These are phyloP conservation scores for Nyctereutes procyonoides DNA, from an alignment of 2,113 vertebrate species.

Conservation along the genomic window DNA sequence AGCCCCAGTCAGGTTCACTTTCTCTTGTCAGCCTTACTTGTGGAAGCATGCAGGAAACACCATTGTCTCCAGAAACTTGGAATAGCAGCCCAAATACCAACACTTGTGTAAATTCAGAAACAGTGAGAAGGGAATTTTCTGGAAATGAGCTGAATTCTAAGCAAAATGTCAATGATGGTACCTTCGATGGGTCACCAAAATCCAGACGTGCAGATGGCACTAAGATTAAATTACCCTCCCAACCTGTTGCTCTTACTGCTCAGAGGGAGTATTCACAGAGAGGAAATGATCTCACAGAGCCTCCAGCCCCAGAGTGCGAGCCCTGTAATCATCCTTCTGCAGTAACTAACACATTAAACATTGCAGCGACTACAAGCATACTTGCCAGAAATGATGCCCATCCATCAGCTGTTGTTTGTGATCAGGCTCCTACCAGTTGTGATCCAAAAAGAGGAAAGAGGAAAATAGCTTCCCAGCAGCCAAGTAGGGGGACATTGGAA, in stretches of 20 bases:
- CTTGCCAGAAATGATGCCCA: slow-evolving; percentile 54
- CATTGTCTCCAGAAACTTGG: slow-evolving; percentile 69
- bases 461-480: slow-evolving; percentile 67
- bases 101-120: slow-evolving; percentile 67
- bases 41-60: slow-evolving; percentile 69
- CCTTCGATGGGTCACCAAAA: slow-evolving; percentile 24
- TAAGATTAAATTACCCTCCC: slow-evolving; percentile 61
- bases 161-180: slow-evolving; percentile 48
- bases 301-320: slow-evolving; percentile 50
- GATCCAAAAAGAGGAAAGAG: slow-evolving; percentile 28
- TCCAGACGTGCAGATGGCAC: slow-evolving; percentile 6
- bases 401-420: slow-evolving; percentile 18
- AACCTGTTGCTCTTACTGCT: slow-evolving; percentile 56
- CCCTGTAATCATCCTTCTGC: slow-evolving; percentile 48
- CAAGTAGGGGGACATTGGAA: slow-evolving; percentile 13
- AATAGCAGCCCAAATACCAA: slow-evolving; percentile 72
- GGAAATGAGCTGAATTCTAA: slow-evolving; percentile 66
- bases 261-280: slow-evolving; percentile 64
- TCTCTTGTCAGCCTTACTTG: slow-evolving; percentile 39
- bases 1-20: slow-evolving; percentile 54
- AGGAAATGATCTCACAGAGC: slow-evolving; percentile 56
- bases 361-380: slow-evolving; percentile 28
- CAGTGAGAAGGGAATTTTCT: slow-evolving; percentile 65
- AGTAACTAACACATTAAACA: slow-evolving; percentile 54
- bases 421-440: slow-evolving; percentile 51